Conservation (phyloP, 2,797 vertebrate species). For the Taeniopygia guttata region DNA sequence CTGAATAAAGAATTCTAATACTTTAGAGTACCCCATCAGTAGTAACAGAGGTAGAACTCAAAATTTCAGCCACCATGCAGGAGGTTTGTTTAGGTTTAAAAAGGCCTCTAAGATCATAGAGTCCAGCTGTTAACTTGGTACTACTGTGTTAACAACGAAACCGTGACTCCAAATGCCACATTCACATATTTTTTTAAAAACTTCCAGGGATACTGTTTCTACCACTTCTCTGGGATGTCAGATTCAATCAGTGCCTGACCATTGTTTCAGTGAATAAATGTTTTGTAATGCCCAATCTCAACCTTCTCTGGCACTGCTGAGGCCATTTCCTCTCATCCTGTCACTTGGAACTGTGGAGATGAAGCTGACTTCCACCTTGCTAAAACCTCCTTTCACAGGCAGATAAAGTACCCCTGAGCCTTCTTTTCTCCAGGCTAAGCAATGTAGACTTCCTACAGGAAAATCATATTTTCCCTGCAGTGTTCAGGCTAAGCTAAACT, state of each 20-base stretch:
- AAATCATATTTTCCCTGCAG: not conserved
- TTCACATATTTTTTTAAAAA: not conserved
- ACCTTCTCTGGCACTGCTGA: not conserved
- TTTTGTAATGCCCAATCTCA: not conserved
- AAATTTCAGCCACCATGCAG: not conserved
- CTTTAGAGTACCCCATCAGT: not conserved
- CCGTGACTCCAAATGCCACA: not conserved
- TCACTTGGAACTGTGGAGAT: not conserved
- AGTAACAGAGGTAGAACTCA: not conserved
- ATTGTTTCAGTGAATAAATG: fast-evolving
- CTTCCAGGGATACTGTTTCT: not conserved
- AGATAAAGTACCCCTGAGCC: not conserved
- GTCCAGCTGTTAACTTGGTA: not conserved
- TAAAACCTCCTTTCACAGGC: not conserved
- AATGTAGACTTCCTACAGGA: not conserved
- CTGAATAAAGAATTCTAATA: not conserved
- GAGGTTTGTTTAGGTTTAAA: not conserved
- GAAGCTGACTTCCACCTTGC: not conserved
- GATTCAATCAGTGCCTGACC: not conserved
- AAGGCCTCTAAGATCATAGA: not conserved
- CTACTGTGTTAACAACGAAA: not conserved
- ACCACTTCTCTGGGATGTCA: not conserved
- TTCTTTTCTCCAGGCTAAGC: not conserved
- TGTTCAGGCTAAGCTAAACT: conserved; percentile 6
- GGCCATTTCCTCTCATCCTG: not conserved